These are phyloP conservation scores for Drosophila teissieri DNA, from an alignment of 1,140 invertebrate genomes.

Conservation along the genomic window DNA sequence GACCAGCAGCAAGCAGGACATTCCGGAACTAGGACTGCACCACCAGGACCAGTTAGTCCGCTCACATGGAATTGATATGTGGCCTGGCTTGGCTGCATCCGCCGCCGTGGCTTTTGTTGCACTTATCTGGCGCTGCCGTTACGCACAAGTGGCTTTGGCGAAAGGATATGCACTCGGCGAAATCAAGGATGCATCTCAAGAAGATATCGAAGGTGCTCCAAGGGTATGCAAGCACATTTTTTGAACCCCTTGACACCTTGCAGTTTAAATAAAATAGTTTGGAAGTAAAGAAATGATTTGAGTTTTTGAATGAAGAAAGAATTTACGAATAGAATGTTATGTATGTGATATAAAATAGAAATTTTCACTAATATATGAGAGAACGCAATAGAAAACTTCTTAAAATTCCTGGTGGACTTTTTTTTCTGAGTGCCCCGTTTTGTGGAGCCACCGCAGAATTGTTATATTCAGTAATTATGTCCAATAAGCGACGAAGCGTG, in stretches of 20 bases:
- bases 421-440: slow-evolving; percentile 18
- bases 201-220: background rate
- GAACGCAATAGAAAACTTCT: background rate
- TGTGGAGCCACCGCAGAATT: slow-evolving; percentile 56
- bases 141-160: slow-evolving; percentile 65
- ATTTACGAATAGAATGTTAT: background rate
- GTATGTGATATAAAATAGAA: background rate
- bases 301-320: no score
- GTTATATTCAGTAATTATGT: slow-evolving; percentile 83
- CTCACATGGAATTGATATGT: slow-evolving; percentile 80
- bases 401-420: background rate
- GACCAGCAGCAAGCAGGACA: slow-evolving; percentile 1
- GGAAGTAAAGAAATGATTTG: no score
- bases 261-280: no score
- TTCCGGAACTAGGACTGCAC: slow-evolving; percentile 53
- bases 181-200: background rate
- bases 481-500: slow-evolving; percentile 77
- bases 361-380: background rate
- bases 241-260: background rate
- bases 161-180: slow-evolving; percentile 11
- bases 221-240: background rate
- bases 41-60: slow-evolving; percentile 61
- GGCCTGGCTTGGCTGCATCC: slow-evolving; percentile 34
- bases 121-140: slow-evolving; percentile 73
- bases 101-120: slow-evolving; percentile 64